A percentile compares a stretch with the other conserved stretches of the same genome.
Conservation (phyloP, 2,113 vertebrate species). For the Bubo blakistoni region DNA sequence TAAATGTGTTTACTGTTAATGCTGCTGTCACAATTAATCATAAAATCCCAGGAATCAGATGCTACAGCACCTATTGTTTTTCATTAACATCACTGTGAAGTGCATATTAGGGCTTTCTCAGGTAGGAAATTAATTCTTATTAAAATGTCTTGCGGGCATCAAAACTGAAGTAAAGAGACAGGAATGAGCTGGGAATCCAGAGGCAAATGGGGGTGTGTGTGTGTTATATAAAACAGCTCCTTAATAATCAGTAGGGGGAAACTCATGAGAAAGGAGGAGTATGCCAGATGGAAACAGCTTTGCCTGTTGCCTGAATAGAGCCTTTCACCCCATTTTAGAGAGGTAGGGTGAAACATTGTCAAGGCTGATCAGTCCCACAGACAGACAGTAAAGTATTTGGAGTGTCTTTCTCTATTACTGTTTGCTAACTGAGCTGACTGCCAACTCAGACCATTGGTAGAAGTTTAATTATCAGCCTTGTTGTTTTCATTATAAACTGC, state of each 20-base stretch:
- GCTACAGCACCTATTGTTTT: not conserved
- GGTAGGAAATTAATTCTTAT: not conserved
- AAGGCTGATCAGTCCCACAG: not conserved
- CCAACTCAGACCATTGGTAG: not conserved
- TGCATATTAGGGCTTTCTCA: not conserved
- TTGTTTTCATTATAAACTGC: not conserved
- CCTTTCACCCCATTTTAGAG: not conserved
- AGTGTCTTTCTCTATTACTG: not conserved
- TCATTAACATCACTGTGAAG: not conserved
- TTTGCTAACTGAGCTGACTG: not conserved
- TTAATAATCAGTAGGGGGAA: not conserved
- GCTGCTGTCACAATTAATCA: not conserved
- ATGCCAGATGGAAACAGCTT: not conserved
- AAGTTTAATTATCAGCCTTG: constrained; percentile 8
- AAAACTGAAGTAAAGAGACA: not conserved
- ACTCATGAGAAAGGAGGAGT: not conserved
- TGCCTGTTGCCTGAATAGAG: not conserved
- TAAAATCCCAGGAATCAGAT: not conserved
- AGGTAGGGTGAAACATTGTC: not conserved
- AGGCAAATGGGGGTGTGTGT: not conserved
- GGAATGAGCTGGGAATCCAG: not conserved
- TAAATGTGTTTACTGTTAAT: not conserved
- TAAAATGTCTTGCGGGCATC: not conserved
- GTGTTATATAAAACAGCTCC: not conserved
- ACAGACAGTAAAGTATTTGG: not conserved